These are phyloP conservation scores for Eilema caniola DNA, from an alignment of 2,888 invertebrate genomes.

Conservation along the genomic window DNA sequence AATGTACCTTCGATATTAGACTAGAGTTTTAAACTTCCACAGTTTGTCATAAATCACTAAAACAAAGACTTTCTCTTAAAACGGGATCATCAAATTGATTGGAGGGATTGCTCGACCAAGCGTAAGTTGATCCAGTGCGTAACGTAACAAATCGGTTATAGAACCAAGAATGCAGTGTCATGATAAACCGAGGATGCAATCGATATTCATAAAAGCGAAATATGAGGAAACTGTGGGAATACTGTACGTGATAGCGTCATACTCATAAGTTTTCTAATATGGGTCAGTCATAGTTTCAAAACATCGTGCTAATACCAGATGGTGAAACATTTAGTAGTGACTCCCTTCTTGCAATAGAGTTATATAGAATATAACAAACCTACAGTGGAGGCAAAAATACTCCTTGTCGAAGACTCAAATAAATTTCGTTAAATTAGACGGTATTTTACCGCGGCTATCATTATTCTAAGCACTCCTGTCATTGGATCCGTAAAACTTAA, in stretches of 20 bases:
- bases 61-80: constrained; percentile 9
- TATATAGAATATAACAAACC: background rate
- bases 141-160: constrained; percentile 36
- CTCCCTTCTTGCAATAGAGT: too few relatives aligned
- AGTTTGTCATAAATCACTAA: background rate
- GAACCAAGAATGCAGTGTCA: constrained; percentile 37
- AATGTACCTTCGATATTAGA: background rate
- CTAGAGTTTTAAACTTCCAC: background rate
- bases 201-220: constrained; percentile 33
- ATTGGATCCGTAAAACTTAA: constrained; percentile 46
- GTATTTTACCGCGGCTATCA: background rate
- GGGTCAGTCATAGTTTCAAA: background rate
- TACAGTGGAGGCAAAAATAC: background rate
- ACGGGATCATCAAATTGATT: constrained; percentile 35
- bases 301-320: background rate
- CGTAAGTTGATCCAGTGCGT: constrained; percentile 44
- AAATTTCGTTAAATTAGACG: background rate
- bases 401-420: background rate
- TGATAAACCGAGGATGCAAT: constrained; percentile 40
- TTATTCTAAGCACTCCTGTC: constrained; percentile 33
- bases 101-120: constrained; percentile 37
- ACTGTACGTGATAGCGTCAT: background rate
- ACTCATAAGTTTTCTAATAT: background rate
- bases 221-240: constrained; percentile 35
- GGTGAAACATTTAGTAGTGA: too few relatives aligned